Evolutionary conservation across 92 coral and sea anemone genomes (phyloP).

Genomic region (Bergia puertoricense): DNA sequence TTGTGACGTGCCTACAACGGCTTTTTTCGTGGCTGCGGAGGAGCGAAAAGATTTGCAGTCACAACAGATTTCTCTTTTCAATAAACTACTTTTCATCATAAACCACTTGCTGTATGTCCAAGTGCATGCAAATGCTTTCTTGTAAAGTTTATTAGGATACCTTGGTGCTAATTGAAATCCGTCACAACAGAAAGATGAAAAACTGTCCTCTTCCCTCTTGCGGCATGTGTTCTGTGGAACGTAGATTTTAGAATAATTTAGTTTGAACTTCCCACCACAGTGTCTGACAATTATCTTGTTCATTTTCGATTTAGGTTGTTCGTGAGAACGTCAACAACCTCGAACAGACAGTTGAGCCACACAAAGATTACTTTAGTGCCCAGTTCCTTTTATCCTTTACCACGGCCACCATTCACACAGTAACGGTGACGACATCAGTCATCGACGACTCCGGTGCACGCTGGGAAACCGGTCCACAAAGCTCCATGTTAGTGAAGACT

Average conservation of each 20-base stretch:
- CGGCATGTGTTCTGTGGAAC: no score
- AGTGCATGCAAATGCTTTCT: not conserved
- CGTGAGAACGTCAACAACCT: slow-evolving; percentile 73
- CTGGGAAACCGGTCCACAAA: slow-evolving; percentile 97
- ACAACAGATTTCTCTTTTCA: not conserved
- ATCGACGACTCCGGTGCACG: slow-evolving; percentile 83
- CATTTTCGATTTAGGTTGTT: slow-evolving; percentile 52
- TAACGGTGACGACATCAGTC: slow-evolving; percentile 83
- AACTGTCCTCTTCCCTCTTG: no score
- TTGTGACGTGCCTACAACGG: not conserved
- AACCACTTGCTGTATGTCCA: not conserved
- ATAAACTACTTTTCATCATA: not conserved
- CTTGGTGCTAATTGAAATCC: no score
- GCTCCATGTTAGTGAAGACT: slow-evolving; percentile 76
- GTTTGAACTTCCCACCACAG: not conserved
- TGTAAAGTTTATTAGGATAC: no score
- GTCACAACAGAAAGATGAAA: no score
- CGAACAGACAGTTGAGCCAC: slow-evolving; percentile 91
- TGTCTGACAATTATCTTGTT: not conserved
- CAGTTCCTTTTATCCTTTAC: slow-evolving; percentile 93
- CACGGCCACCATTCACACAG: slow-evolving; percentile 70
- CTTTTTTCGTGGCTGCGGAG: not conserved
- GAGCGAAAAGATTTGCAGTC: not conserved
- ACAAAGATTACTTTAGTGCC: slow-evolving; percentile 96
- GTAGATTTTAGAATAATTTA: no score